phyloP scores from a whole-genome alignment of 2,888 invertebrate species.

The Aelia acuminata region DNA sequence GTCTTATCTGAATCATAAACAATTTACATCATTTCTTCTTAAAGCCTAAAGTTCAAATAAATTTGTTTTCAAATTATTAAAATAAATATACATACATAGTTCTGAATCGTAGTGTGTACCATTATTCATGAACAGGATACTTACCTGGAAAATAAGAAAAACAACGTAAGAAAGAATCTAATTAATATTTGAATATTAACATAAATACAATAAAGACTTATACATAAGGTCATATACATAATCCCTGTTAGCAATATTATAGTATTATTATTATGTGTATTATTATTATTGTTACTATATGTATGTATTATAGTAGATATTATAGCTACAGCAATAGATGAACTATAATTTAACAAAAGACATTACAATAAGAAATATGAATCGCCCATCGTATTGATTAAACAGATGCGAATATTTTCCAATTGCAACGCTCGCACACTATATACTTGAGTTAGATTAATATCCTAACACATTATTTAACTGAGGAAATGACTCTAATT shows the following conservation, averaged over 20 bases:
- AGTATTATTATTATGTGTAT: no score
- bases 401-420: background rate
- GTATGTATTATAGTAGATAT: no score
- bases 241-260: no score
- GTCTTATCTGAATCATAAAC: no score
- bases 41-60: background rate
- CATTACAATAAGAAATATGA: background rate
- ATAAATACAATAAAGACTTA: no score
- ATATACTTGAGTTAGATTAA: background rate
- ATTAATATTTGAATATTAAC: background rate
- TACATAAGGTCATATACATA: no score
- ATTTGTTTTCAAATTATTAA: background rate
- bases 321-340: no score
- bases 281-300: no score
- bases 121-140: slow-evolving; percentile 1
- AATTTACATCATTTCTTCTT: no score
- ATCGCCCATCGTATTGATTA: background rate
- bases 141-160: slow-evolving; percentile 35
- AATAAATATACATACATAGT: background rate
- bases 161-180: background rate
- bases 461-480: background rate
- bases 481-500: background rate
- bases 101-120: background rate
- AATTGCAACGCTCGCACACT: background rate
- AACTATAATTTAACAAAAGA: no score